Conservation (phyloP, 2,888 invertebrate genomes). For the Oxystoma pomonae region DNA sequence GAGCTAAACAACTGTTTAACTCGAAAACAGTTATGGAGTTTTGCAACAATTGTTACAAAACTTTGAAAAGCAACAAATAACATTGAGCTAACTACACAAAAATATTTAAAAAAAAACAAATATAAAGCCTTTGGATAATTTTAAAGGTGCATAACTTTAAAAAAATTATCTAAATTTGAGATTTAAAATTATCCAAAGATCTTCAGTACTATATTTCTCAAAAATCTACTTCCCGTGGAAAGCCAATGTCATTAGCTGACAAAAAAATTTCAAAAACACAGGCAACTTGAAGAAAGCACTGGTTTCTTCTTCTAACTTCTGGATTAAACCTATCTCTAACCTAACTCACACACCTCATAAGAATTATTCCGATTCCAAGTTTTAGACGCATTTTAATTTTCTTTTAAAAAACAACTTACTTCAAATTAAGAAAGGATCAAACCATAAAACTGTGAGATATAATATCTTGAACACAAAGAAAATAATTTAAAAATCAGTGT, state of each 20-base stretch:
- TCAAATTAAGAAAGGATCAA: too few relatives aligned
- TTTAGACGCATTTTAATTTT: too few relatives aligned
- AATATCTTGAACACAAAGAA: too few relatives aligned
- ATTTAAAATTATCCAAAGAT: neutral
- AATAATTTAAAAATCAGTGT: too few relatives aligned
- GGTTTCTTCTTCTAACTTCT: neutral
- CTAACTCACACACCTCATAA: neutral
- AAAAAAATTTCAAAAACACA: neutral
- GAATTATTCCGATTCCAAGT: too few relatives aligned
- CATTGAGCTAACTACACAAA: neutral
- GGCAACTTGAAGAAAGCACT: neutral
- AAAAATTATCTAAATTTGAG: neutral
- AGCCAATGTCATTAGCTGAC: neutral
- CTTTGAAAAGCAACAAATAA: neutral
- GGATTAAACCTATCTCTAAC: neutral
- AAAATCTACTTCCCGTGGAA: neutral
- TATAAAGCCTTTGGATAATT: neutral
- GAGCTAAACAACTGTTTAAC: neutral
- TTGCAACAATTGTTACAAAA: neutral
- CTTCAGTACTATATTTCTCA: neutral
- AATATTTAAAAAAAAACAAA: neutral
- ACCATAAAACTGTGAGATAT: too few relatives aligned
- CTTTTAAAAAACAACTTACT: too few relatives aligned
- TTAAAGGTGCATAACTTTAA: neutral
- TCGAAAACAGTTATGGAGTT: neutral